Evolutionary conservation across 2,888 invertebrate genomes (phyloP), one percentile per base, ranked within the genome.

Genomic region (Drosophila parthenogenetica): DNA sequence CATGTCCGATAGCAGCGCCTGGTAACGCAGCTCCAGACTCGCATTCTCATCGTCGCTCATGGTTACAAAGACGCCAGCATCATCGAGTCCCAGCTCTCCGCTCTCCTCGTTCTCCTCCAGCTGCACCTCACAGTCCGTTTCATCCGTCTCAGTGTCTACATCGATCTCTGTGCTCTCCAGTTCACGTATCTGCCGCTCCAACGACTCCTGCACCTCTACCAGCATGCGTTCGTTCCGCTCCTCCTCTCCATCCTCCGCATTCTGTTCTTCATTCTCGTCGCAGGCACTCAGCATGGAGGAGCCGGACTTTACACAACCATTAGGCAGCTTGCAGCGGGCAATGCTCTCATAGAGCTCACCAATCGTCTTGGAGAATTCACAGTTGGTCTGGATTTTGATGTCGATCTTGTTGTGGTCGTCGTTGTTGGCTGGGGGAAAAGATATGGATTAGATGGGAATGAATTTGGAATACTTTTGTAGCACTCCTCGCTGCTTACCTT

Each of bases 91-190:
- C 0, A 74, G 53, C 8, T 81, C 77, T 0, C 75, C 83, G 10
- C 72, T 73, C 1, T 90, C 89, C 3, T 91, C 90, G 2, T 90
- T 91, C 57, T 91, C 85, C 50, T 91, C 91, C 17, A 92, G 77
- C 49, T 90, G 89, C 8, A 89, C 91, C 59, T 92, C 92, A 59
- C 91, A 91, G 62, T 92, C 92, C 0, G 95, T 95, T 80, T 96
- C 96, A 90, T 96, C 96, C 0, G 96, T 96, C 91, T 96, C 96
- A 0, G 96, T 96, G 76, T 96, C 96, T 46, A 96, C 93, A 84
- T 96, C 96, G 51, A 96, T 94, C 84, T 92, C 96, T 0, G 95
- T 94, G 49, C 95, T 94, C 79, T 94, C 95, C 73, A 96, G 90
- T 90, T 96, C 95, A 79, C 95, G 94, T 59, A 96, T 96, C 91